These are phyloP conservation scores for Bactericera cockerelli DNA, from an alignment of 1,140 invertebrate species.

Conservation along the genomic window DNA sequence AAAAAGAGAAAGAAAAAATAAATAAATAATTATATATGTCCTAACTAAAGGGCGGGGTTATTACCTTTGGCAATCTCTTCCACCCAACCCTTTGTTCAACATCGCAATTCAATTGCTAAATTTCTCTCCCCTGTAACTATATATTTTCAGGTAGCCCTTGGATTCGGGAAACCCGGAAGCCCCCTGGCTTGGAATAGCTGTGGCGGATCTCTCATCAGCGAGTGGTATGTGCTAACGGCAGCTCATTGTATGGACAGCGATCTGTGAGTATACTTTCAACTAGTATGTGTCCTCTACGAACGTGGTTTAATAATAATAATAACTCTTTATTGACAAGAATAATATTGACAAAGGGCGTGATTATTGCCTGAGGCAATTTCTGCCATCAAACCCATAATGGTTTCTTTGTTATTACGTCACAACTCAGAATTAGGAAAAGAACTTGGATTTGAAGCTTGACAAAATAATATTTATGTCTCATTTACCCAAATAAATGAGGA, in stretches of 20 bases:
- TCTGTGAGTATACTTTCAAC: too few relatives aligned
- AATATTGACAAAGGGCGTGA: not conserved
- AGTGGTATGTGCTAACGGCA: constrained; percentile 33
- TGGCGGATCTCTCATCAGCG: constrained; percentile 36
- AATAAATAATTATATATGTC: too few relatives aligned
- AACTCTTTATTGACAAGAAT: not conserved
- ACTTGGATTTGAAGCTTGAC: not conserved
- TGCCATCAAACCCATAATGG: not conserved
- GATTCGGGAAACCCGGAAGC: constrained; percentile 15
- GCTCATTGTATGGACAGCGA: constrained; percentile 31
- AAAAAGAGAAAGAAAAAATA: not conserved
- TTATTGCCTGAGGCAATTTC: not conserved
- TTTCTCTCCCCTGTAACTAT: not conserved
- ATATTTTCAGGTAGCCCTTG: constrained; percentile 23
- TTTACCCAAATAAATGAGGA: too few relatives aligned
- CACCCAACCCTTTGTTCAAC: not conserved
- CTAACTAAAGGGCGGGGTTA: too few relatives aligned
- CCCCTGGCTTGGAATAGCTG: constrained; percentile 24
- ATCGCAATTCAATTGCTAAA: not conserved
- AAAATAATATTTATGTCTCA: too few relatives aligned
- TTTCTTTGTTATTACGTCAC: not conserved
- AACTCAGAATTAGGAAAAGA: not conserved
- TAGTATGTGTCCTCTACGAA: not conserved
- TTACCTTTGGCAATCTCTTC: too few relatives aligned
- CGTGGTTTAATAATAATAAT: not conserved